Conservation (phyloP, 2,797 vertebrate species). For the Sitta carolinensis region DNA sequence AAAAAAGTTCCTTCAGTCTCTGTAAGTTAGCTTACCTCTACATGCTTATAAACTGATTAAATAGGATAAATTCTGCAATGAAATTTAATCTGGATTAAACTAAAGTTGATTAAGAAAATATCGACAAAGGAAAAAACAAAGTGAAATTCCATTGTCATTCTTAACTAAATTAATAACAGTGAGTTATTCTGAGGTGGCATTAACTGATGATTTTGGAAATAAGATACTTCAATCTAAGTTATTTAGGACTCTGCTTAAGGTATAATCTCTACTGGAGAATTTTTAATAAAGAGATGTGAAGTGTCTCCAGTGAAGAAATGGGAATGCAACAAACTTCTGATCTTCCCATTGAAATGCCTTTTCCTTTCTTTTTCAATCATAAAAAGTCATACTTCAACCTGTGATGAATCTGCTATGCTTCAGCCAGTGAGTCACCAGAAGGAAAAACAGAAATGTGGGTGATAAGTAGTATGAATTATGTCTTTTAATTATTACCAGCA, state of each 20-base stretch:
- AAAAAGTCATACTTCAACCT: neutral
- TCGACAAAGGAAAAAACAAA: neutral
- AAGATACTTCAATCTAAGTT: neutral
- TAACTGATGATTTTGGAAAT: constrained; percentile 17
- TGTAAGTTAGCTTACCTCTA: neutral
- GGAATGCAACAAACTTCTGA: neutral
- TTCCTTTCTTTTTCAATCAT: neutral
- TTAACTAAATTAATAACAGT: neutral
- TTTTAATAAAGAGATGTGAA: neutral
- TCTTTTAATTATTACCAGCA: neutral
- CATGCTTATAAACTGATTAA: neutral
- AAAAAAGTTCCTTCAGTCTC: neutral
- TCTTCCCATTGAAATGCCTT: neutral
- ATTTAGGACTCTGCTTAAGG: constrained; percentile 5
- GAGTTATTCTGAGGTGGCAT: neutral
- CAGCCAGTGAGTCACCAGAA: neutral
- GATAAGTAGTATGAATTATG: neutral
- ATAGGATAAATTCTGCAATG: neutral
- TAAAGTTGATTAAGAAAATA: constrained; percentile 22
- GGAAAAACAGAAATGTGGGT: neutral
- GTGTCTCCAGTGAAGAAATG: neutral
- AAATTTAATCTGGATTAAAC: constrained; percentile 7
- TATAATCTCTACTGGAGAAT: neutral
- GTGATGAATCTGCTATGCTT: neutral
- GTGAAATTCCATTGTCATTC: neutral